Evolutionary conservation across 2,113 vertebrate species (phyloP).

Genomic region (Toxostoma redivivum): DNA sequence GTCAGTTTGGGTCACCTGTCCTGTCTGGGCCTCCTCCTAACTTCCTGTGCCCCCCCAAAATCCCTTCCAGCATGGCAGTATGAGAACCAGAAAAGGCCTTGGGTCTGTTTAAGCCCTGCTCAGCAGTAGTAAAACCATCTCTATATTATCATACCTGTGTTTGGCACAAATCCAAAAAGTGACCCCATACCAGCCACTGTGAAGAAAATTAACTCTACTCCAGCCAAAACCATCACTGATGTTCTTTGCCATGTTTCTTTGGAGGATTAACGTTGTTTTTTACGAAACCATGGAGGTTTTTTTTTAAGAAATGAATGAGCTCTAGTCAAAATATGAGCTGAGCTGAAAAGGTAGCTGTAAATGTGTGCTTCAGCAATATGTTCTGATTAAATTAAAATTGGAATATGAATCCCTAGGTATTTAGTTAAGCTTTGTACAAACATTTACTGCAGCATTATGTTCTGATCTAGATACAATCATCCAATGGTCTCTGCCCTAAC

Average conservation of each 20-base stretch:
- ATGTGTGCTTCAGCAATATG: background rate
- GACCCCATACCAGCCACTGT: background rate
- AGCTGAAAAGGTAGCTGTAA: background rate
- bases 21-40: background rate
- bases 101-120: background rate
- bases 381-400: background rate
- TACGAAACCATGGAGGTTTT: rapidly evolving
- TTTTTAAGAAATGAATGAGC: background rate
- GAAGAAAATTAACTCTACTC: background rate
- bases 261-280: background rate
- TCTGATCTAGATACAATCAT: background rate
- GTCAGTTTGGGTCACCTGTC: background rate
- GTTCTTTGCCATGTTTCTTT: background rate
- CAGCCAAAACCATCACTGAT: background rate
- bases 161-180: background rate
- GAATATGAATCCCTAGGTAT: background rate
- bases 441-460: background rate
- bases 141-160: rapidly evolving
- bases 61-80: background rate
- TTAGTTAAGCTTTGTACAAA: background rate
- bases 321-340: background rate
- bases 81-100: background rate
- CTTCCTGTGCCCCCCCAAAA: background rate
- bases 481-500: background rate
- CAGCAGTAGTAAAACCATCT: background rate